Evolutionary conservation across 2,888 invertebrate genomes (phyloP).

Genomic region (Mythimna ferrago): DNA sequence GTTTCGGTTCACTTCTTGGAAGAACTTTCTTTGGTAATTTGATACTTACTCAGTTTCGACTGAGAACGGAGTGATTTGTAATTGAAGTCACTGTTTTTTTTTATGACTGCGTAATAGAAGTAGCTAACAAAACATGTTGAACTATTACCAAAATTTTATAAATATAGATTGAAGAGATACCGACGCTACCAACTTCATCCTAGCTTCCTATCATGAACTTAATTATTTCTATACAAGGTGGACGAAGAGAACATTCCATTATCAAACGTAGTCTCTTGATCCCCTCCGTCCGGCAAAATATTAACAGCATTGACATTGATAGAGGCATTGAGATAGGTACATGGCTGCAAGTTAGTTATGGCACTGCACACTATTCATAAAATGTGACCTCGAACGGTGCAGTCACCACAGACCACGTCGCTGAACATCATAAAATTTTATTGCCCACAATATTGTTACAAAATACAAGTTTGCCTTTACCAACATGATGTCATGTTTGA

Average conservation of each 20-base stretch:
- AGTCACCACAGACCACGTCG: constrained; percentile 63
- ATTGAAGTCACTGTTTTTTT: not conserved
- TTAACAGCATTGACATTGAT: constrained; percentile 54
- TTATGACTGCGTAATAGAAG: not conserved
- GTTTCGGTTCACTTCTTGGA: constrained; percentile 44
- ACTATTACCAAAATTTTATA: not conserved
- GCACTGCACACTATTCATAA: constrained; percentile 64
- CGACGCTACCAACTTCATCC: not conserved
- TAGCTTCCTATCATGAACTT: not conserved
- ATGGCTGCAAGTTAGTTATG: constrained; percentile 64
- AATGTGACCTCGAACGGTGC: constrained; percentile 71
- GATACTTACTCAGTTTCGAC: constrained; percentile 7
- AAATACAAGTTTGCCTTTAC: constrained; percentile 68
- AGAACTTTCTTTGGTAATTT: constrained; percentile 51
- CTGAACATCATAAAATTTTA: constrained; percentile 77
- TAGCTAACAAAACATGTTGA: too few relatives aligned
- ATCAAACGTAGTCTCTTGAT: not conserved
- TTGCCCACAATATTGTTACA: constrained; percentile 68
- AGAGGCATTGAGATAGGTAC: constrained; percentile 44
- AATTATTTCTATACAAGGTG: constrained; percentile 11
- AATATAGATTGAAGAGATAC: constrained; percentile 1
- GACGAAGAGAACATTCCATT: constrained; percentile 13
- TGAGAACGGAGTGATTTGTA: not conserved
- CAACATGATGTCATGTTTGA: constrained; percentile 75
- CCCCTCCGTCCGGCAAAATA: constrained; percentile 8